These are phyloP conservation scores for Harpagus bidentatus DNA, from an alignment of 2,113 vertebrate genomes.

Conservation along the genomic window DNA sequence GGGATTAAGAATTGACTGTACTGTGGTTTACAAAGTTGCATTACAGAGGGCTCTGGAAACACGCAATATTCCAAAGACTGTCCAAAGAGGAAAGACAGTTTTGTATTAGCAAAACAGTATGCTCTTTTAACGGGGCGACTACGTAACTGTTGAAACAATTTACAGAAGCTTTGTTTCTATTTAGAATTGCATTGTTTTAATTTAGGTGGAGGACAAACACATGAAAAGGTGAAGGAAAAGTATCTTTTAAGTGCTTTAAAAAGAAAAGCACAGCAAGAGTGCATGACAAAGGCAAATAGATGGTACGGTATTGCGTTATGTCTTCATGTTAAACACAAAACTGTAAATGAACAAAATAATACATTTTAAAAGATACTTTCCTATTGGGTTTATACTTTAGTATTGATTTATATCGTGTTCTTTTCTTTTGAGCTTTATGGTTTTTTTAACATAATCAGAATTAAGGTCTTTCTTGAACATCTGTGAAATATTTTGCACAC, in stretches of 20 bases:
- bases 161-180: neutral
- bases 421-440: neutral
- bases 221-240: neutral
- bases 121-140: neutral
- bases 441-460: neutral
- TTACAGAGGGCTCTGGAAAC: neutral
- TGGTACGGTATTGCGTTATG: neutral
- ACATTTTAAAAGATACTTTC: neutral
- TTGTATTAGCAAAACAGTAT: neutral
- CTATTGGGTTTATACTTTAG: neutral
- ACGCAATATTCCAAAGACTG: neutral
- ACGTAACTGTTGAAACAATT: neutral
- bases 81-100: neutral
- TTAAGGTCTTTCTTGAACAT: slow-evolving; percentile 17
- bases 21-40: neutral
- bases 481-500: slow-evolving; percentile 46
- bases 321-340: neutral
- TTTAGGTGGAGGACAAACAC: neutral
- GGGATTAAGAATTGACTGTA: neutral
- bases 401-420: neutral
- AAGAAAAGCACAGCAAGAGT: neutral
- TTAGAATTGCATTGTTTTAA: neutral
- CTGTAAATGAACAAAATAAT: neutral
- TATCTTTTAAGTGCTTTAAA: neutral
- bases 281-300: neutral